Conservation (phyloP, 2,888 invertebrate genomes). For the Autographa pulchrina region DNA sequence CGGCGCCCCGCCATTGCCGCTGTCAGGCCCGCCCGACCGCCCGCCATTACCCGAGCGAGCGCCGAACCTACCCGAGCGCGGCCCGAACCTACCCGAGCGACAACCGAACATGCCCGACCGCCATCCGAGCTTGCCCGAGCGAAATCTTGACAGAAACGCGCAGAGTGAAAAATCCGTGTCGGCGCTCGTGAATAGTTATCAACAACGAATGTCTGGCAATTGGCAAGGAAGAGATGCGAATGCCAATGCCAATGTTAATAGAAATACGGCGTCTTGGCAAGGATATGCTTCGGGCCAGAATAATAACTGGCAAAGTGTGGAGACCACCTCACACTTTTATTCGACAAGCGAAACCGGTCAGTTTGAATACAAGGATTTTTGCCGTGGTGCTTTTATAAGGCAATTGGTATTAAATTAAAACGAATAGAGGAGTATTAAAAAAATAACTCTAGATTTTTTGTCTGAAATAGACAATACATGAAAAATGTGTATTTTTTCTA, state of each 20-base stretch:
- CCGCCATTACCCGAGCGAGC: slow-evolving; percentile 68
- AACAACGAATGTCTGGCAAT: slow-evolving; percentile 76
- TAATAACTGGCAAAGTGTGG: slow-evolving; percentile 78
- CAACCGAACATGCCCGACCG: slow-evolving; percentile 42
- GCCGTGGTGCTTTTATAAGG: slow-evolving; percentile 25
- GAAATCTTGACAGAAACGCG: slow-evolving; percentile 38
- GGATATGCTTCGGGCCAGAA: slow-evolving; percentile 63
- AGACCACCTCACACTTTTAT: slow-evolving; percentile 81
- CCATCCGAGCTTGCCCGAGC: slow-evolving; percentile 28
- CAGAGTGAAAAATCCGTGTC: slow-evolving; percentile 76
- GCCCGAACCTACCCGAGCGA: slow-evolving; percentile 62
- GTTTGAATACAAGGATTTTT: slow-evolving; percentile 57
- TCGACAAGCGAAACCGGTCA: slow-evolving; percentile 84
- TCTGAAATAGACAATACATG: not conserved
- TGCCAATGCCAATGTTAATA: slow-evolving; percentile 57
- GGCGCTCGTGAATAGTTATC: slow-evolving; percentile 83
- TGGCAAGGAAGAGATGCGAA: slow-evolving; percentile 70
- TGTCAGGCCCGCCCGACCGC: slow-evolving; percentile 73
- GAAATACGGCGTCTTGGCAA: slow-evolving; percentile 50
- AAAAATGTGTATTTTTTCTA: not conserved
- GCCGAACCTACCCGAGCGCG: slow-evolving; percentile 71
- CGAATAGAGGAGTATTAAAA: too few relatives aligned
- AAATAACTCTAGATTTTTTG: too few relatives aligned
- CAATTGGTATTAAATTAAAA: slow-evolving; percentile 9
- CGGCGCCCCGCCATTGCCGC: slow-evolving; percentile 78